phyloP scores from a whole-genome alignment of 2,888 invertebrate genomes.

The Serrognathus titanus region DNA sequence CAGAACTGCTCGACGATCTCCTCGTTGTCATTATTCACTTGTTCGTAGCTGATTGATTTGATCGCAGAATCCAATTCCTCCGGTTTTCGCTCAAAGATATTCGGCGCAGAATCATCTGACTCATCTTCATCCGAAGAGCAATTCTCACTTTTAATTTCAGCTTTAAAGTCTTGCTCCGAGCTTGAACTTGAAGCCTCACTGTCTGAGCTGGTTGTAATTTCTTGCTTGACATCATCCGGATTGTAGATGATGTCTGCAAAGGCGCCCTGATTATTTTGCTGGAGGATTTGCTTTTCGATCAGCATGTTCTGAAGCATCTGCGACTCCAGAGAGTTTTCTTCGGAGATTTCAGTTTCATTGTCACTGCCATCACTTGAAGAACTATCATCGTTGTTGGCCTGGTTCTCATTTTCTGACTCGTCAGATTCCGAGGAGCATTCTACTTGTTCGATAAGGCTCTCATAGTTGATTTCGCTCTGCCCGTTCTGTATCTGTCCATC shows the following conservation, averaged over 20 bases:
- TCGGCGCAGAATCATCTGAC: slow-evolving; percentile 11
- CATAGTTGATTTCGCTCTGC: slow-evolving; percentile 41
- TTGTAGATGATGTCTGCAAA: slow-evolving; percentile 2
- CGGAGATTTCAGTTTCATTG: slow-evolving; percentile 14
- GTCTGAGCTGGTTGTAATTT: slow-evolving; percentile 14
- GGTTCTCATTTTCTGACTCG: background rate
- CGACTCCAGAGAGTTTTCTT: slow-evolving; percentile 27
- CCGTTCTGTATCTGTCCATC: slow-evolving; percentile 4
- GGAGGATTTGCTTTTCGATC: slow-evolving; percentile 19
- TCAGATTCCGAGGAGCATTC: slow-evolving; percentile 24
- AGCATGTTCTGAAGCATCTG: slow-evolving; percentile 27
- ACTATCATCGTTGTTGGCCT: slow-evolving; percentile 1
- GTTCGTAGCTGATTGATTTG: slow-evolving; percentile 42
- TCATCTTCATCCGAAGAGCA: slow-evolving; percentile 17
- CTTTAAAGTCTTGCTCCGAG: slow-evolving; percentile 20
- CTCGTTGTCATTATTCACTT: slow-evolving; percentile 27
- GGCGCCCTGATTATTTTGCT: background rate
- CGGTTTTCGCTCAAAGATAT: slow-evolving; percentile 31
- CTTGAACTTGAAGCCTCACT: slow-evolving; percentile 24
- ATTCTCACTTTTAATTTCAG: slow-evolving; percentile 25
- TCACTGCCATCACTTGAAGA: slow-evolving; percentile 10
- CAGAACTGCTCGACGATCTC: slow-evolving; percentile 31
- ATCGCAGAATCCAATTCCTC: slow-evolving; percentile 45
- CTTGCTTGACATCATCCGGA: slow-evolving; percentile 13
- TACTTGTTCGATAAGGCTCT: slow-evolving; percentile 40